Base-by-base conservation (phyloP, 2,797 vertebrate genomes). In the Mycteria americana region DNA sequence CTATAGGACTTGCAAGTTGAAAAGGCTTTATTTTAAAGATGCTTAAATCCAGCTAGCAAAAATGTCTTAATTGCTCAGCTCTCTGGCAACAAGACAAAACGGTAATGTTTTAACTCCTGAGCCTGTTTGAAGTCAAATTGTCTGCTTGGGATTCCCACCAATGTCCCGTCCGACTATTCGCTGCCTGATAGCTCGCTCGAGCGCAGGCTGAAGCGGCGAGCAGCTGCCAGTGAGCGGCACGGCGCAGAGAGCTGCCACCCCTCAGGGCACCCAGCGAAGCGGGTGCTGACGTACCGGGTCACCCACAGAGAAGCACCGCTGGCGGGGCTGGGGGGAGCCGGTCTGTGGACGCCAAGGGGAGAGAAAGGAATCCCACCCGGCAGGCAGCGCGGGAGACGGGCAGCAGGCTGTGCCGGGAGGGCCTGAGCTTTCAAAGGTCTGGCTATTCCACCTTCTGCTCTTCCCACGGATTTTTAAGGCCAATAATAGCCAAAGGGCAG, bases 261-360 rank as follows among this genome's bases (percentile, higher is more conserved):
- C 75, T 8, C 24, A 5, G 18, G 30, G 13, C 28, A 6, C 43
- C 46, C 53, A 8, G 21, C 3, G 7, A 15, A 4, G 43, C 9
- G 2, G 31, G 11, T 14, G 39, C 39, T 3, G 13, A 30, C 1
- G 7, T 6, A 13, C n/a, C 4, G 3, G 24, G 19, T 41, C 21
- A 22, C 41, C 46, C 48, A 4, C 41, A 4, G 37, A 30, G 54
- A 24, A 62, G 53, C 45, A 16, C 12, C 3, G 10, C 33, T 8
- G 28, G 3, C 10, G 1, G 7, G 33, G 33, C 39, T 8, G 30
- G 24, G 46, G 30, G 28, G 18, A 54, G 30, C 37, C 9, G 27
- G 10, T 23, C 69, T 30, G 30, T 9, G 7, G 78, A 33, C 21
- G 6, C n/a, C n/a, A 6, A 17, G 46, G 33, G 59, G 16, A 45